Evolutionary conservation across 1,140 invertebrate species (phyloP).

Genomic region (Listronotus oregonensis): DNA sequence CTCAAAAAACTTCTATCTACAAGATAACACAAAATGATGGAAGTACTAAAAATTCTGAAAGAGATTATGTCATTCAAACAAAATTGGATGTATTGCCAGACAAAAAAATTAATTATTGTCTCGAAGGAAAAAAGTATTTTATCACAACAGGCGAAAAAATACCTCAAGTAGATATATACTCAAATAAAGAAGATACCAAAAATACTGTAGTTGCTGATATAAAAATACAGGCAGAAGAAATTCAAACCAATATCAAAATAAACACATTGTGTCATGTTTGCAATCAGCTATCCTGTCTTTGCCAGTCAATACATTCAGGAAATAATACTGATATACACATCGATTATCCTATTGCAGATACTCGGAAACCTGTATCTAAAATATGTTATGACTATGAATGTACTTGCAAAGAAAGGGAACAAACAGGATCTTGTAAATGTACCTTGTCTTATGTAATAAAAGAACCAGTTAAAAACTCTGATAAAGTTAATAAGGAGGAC

Average conservation of each 20-base stretch:
- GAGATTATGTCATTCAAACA: constrained; percentile 42
- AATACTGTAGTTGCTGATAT: constrained; percentile 33
- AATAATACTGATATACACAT: not conserved
- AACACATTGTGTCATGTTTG: constrained; percentile 33
- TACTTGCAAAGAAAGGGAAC: no score
- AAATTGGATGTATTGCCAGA: constrained; percentile 7
- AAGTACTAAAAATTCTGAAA: constrained; percentile 3
- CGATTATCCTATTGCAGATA: no score
- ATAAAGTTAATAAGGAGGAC: no score
- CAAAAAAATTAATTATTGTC: constrained; percentile 21
- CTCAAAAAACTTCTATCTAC: constrained; percentile 1
- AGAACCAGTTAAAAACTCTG: no score
- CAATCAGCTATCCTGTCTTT: constrained; percentile 24
- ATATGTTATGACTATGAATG: no score
- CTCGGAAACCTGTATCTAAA: no score
- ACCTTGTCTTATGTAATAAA: no score
- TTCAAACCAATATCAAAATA: constrained; percentile 41
- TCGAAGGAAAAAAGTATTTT: constrained; percentile 31
- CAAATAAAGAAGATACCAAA: not conserved
- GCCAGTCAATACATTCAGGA: not conserved
- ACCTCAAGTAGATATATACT: constrained; percentile 4
- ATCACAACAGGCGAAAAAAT: no score
- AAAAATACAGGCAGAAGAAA: constrained; percentile 32
- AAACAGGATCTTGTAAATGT: no score
- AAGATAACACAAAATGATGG: constrained; percentile 15